These are phyloP conservation scores for Morpho achilles DNA, from an alignment of 2,888 invertebrate species.

Conservation along the genomic window DNA sequence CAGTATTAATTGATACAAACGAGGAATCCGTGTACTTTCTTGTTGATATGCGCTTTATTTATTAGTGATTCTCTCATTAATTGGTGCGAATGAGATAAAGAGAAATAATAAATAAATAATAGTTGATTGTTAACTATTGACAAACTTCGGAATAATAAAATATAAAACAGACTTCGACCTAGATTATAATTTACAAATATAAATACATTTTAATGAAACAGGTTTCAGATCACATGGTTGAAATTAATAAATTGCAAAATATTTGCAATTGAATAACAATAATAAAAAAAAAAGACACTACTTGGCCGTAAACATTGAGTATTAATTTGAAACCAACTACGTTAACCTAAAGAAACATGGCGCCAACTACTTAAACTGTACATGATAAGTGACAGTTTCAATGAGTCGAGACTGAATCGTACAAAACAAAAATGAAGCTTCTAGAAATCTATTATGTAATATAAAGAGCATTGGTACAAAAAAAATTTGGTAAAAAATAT, in stretches of 20 bases:
- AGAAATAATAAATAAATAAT: no score
- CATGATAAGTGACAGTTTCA: conserved; percentile 1
- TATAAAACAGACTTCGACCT: neutral
- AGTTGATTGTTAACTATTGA: no score
- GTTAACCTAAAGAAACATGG: conserved; percentile 22
- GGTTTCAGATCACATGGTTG: conserved; percentile 2
- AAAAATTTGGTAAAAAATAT: conserved; percentile 71
- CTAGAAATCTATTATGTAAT: conserved; percentile 39
- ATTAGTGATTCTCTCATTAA: no score
- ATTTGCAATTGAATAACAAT: conserved; percentile 1
- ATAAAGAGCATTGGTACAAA: conserved; percentile 74
- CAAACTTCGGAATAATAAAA: neutral
- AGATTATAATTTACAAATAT: neutral
- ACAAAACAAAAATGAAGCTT: conserved; percentile 35
- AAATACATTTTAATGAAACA: neutral
- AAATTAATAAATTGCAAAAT: conserved; percentile 1
- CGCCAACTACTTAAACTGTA: conserved; percentile 9
- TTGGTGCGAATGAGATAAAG: no score
- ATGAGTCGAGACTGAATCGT: conserved; percentile 6
- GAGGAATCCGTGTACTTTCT: no score
- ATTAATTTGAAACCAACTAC: conserved; percentile 32
- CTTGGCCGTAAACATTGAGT: conserved; percentile 41
- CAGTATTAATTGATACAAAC: no score
- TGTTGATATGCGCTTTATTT: no score
- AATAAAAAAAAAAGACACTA: conserved; percentile 21